Conservation (phyloP, 2,113 vertebrate genomes). For the Dicerorhinus sumatrensis region DNA sequence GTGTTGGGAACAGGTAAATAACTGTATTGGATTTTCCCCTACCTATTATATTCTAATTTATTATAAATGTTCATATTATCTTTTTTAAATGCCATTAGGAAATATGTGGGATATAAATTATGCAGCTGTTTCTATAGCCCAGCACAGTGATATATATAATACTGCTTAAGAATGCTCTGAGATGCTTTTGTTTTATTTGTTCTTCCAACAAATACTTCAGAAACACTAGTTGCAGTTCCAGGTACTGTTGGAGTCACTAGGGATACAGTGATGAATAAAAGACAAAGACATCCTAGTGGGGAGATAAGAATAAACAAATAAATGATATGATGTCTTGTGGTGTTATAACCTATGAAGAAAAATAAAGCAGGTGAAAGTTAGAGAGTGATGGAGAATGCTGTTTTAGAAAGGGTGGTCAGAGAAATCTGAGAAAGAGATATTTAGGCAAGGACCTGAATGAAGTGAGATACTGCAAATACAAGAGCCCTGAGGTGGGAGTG, state of each 20-base stretch:
- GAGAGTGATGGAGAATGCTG: not conserved
- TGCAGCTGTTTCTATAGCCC: not conserved
- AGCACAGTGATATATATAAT: not conserved
- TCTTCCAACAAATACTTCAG: not conserved
- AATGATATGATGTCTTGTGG: not conserved
- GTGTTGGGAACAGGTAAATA: constrained; percentile 98
- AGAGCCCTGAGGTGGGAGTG: too few species aligned
- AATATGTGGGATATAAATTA: not conserved
- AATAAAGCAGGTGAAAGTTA: not conserved
- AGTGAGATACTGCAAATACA: not conserved
- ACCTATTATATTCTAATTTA: not conserved
- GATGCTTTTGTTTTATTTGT: not conserved
- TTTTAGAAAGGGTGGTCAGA: not conserved
- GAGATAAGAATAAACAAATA: not conserved
- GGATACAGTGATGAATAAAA: not conserved
- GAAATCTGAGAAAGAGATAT: not conserved
- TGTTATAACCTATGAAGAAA: not conserved
- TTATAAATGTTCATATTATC: not conserved
- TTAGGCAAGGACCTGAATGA: not conserved
- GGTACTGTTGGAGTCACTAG: not conserved
- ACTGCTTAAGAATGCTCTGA: not conserved
- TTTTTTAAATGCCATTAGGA: not conserved
- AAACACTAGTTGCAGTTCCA: not conserved
- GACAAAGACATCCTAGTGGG: not conserved
- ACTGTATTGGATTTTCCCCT: not conserved